Evolutionary conservation across 2,113 vertebrate species (phyloP).

Genomic region (Lepus timidus): DNA sequence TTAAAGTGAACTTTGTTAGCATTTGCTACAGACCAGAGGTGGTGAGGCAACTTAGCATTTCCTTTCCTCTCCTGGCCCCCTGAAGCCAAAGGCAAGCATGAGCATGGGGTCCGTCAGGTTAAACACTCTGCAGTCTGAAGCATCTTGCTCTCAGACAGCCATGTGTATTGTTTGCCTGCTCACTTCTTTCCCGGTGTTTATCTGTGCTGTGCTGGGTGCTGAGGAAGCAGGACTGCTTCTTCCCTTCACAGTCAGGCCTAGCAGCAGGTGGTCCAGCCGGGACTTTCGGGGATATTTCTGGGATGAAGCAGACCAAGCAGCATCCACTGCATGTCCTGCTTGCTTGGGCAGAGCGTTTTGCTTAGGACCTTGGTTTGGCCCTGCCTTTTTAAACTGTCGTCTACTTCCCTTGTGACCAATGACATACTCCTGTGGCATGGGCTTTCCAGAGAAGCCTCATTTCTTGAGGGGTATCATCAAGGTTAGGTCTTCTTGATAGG

Average conservation of each 20-base stretch:
- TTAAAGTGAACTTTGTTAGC: not conserved
- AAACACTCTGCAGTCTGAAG: not conserved
- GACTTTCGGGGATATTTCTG: not conserved
- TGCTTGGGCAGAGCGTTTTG: not conserved
- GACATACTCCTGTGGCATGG: not conserved
- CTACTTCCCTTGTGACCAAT: not conserved
- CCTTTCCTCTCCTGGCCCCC: not conserved
- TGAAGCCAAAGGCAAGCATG: fast-evolving
- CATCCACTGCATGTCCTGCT: not conserved
- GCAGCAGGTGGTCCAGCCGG: no score
- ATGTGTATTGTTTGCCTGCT: not conserved
- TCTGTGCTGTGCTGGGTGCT: not conserved
- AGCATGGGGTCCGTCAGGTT: not conserved
- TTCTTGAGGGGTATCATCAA: not conserved
- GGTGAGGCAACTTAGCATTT: not conserved
- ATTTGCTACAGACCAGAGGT: not conserved
- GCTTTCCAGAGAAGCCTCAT: not conserved
- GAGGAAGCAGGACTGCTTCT: not conserved
- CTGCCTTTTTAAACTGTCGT: not conserved
- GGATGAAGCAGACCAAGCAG: not conserved
- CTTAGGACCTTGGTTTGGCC: not conserved
- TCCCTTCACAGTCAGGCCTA: fast-evolving
- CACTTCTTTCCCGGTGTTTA: not conserved
- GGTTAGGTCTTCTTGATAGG: not conserved
- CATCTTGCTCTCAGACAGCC: not conserved